A percentile compares a stretch with the other conserved stretches of the same genome.
Conservation (phyloP, 2,888 invertebrate species). For the Cylindroiulus punctatus region DNA sequence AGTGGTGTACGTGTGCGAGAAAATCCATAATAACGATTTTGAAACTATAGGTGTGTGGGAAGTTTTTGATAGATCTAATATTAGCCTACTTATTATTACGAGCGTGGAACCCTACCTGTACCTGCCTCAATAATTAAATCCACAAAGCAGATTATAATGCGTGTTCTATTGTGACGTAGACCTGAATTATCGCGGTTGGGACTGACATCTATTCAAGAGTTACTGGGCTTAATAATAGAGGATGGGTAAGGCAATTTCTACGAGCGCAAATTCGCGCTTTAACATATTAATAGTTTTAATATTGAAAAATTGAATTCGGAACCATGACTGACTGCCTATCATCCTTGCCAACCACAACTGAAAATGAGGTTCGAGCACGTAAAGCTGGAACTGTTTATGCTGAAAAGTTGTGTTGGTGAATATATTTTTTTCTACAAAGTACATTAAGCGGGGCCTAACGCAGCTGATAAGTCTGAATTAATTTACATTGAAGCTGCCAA, state of each 20-base stretch:
- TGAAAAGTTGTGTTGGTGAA: no score
- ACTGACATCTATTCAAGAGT: conserved; percentile 27
- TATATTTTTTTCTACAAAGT: no score
- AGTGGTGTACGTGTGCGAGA: neutral
- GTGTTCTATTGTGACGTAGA: neutral
- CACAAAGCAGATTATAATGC: neutral
- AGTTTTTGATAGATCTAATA: conserved; percentile 6
- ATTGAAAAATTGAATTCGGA: conserved; percentile 32
- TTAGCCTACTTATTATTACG: conserved; percentile 25
- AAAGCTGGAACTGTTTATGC: no score
- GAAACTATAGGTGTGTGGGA: conserved; percentile 24
- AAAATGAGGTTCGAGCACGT: no score
- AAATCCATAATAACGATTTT: conserved; percentile 25
- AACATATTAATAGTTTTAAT: neutral
- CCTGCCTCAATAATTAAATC: conserved; percentile 25
- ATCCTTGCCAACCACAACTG: neutral
- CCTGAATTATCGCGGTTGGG: neutral
- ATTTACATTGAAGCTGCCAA: no score
- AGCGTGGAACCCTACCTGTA: conserved; percentile 11
- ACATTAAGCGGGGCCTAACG: no score
- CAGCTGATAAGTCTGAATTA: no score
- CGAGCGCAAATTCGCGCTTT: neutral
- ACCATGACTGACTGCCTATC: neutral
- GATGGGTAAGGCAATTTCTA: neutral
- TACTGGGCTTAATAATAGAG: neutral